Evolutionary conservation across 1,140 invertebrate genomes (phyloP).

Genomic region (Drosophila setifemur): DNA sequence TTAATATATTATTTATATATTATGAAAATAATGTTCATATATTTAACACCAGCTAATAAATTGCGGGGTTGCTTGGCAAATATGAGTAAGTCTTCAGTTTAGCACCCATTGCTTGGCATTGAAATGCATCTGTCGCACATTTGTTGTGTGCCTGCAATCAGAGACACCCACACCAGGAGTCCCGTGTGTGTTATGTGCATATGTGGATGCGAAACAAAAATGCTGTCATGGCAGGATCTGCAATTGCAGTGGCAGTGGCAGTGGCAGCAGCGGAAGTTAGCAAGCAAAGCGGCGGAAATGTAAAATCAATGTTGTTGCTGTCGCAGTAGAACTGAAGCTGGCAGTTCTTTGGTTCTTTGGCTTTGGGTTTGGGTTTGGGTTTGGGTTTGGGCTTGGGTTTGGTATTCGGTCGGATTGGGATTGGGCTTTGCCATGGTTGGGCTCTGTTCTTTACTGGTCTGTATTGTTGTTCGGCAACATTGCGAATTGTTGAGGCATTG

Average conservation of each 20-base stretch:
- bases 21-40: no score
- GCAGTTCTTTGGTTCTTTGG: constrained; percentile 34
- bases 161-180: constrained; percentile 6
- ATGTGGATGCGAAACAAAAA: constrained; percentile 48
- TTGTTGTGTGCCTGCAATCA: constrained; percentile 44
- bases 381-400: constrained; percentile 1
- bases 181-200: constrained; percentile 34
- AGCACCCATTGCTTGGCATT: neutral
- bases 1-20: no score
- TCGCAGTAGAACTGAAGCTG: constrained; percentile 48
- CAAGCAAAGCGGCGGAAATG: constrained; percentile 74
- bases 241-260: constrained; percentile 26
- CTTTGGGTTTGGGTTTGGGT: neutral
- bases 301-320: constrained; percentile 73
- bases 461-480: constrained; percentile 14
- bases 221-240: constrained; percentile 23
- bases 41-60: neutral
- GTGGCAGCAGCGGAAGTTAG: constrained; percentile 49
- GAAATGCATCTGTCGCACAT: constrained; percentile 36
- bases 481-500: constrained; percentile 65
- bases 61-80: neutral
- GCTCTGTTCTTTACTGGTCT: neutral
- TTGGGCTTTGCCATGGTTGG: neutral
- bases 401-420: neutral
- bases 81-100: constrained; percentile 5